These are phyloP conservation scores for Redunca redunca DNA, from an alignment of 2,113 vertebrate species.

Conservation along the genomic window DNA sequence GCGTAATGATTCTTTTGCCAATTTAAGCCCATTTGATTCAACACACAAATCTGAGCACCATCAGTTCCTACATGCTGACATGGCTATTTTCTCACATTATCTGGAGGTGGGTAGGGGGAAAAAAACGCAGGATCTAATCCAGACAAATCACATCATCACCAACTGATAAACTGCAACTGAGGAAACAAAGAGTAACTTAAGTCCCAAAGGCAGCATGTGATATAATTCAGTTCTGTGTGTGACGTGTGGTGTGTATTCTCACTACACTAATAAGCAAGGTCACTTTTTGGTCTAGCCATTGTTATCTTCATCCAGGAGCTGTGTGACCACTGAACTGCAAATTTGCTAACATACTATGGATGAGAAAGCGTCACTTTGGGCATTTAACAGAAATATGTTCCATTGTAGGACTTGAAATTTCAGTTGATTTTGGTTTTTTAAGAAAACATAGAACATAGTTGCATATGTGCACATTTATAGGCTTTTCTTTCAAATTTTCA, in stretches of 20 bases:
- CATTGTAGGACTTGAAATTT: constrained; percentile 77
- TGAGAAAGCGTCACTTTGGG: constrained; percentile 73
- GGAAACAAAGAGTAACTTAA: constrained; percentile 73
- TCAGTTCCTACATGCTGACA: constrained; percentile 65
- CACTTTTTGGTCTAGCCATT: constrained; percentile 80
- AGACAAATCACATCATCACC: constrained; percentile 74
- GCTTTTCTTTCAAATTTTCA: constrained; percentile 74
- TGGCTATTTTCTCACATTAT: constrained; percentile 76
- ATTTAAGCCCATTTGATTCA: constrained; percentile 68
- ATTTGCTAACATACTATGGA: constrained; percentile 66
- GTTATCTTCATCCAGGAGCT: constrained; percentile 73
- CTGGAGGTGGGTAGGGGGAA: constrained; percentile 29
- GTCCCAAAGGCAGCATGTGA: constrained; percentile 82
- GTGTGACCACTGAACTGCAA: constrained; percentile 75
- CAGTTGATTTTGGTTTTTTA: constrained; percentile 78
- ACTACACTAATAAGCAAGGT: constrained; percentile 78
- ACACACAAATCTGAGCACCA: constrained; percentile 70
- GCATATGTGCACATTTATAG: constrained; percentile 59
- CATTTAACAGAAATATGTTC: constrained; percentile 74
- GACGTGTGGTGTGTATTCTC: constrained; percentile 53
- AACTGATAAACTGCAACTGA: constrained; percentile 65
- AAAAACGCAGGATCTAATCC: constrained; percentile 71
- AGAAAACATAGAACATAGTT: constrained; percentile 73
- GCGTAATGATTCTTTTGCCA: constrained; percentile 63
- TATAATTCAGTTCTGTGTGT: constrained; percentile 73